Conservation (phyloP, 2,797 vertebrate species). For the Pristis pectinata region DNA sequence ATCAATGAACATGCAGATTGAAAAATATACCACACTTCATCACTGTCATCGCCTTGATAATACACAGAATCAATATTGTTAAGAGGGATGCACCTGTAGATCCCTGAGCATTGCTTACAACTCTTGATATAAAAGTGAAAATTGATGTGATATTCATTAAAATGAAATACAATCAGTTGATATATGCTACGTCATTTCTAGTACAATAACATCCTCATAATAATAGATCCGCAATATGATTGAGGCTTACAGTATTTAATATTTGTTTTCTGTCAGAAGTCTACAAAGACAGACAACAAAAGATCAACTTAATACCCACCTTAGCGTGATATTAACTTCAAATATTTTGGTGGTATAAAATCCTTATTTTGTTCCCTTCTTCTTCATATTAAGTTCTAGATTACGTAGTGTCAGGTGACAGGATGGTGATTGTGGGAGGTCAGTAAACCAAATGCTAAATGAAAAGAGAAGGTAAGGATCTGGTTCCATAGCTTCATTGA, state of each 20-base stretch:
- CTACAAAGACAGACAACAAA: not conserved
- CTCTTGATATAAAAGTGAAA: slow-evolving; percentile 47
- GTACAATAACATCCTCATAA: not conserved
- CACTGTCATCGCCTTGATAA: no score
- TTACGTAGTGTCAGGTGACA: not conserved
- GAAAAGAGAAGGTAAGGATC: not conserved
- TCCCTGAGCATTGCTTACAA: slow-evolving; percentile 43
- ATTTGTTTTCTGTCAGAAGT: not conserved
- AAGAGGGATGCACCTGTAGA: slow-evolving; percentile 52
- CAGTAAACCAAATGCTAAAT: not conserved
- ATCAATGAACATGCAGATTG: not conserved
- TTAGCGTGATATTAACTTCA: not conserved
- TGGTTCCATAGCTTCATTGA: not conserved
- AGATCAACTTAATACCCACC: not conserved
- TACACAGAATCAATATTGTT: not conserved
- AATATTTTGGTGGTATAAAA: not conserved
- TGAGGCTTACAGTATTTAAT: not conserved
- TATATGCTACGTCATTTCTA: not conserved
- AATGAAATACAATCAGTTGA: not conserved
- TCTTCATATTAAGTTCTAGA: not conserved
- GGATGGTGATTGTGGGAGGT: not conserved
- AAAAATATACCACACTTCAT: slow-evolving; percentile 16
- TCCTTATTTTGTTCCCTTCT: not conserved
- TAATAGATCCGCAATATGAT: not conserved
- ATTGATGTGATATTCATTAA: slow-evolving; percentile 43